Evolutionary conservation across 2,888 invertebrate species (phyloP).

Genomic region (Lasiommata megera): DNA sequence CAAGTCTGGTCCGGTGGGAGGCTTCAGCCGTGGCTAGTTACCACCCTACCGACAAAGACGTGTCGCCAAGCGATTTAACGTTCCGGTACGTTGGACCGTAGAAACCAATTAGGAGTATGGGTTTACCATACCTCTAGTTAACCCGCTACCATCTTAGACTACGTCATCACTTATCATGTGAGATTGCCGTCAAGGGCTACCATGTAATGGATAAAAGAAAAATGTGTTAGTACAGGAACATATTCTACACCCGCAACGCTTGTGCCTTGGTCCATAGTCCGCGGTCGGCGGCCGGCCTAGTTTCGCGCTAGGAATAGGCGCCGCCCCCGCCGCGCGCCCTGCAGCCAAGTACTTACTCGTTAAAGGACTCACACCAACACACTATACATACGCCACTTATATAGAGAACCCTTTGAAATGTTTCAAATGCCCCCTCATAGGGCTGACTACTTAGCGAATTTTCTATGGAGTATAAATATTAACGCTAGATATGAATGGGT

Average conservation of each 20-base stretch:
- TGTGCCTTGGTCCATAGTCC: conserved; percentile 38
- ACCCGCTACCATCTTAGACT: too few relatives aligned
- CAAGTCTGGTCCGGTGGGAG: too few relatives aligned
- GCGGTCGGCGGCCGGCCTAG: conserved; percentile 80
- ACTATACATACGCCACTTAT: conserved; percentile 35
- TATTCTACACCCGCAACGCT: conserved; percentile 27
- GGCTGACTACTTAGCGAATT: conserved; percentile 18
- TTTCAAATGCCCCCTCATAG: conserved; percentile 33
- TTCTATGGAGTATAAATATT: not conserved
- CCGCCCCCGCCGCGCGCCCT: conserved; percentile 72
- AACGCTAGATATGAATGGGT: not conserved
- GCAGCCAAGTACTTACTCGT: conserved; percentile 63
- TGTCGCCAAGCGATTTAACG: too few relatives aligned
- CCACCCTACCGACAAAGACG: too few relatives aligned
- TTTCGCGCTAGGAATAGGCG: conserved; percentile 77
- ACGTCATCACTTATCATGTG: too few relatives aligned
- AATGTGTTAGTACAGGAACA: too few relatives aligned
- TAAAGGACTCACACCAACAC: conserved; percentile 61
- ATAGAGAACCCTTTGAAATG: conserved; percentile 35
- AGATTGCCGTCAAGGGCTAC: too few relatives aligned
- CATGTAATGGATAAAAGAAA: too few relatives aligned
- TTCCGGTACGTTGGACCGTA: too few relatives aligned
- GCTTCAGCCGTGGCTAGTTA: too few relatives aligned
- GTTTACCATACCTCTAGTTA: too few relatives aligned
- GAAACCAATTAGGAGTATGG: too few relatives aligned